Base-by-base conservation (phyloP, 1,140 invertebrate genomes). In the Paramacrobiotus metropolitanus region DNA sequence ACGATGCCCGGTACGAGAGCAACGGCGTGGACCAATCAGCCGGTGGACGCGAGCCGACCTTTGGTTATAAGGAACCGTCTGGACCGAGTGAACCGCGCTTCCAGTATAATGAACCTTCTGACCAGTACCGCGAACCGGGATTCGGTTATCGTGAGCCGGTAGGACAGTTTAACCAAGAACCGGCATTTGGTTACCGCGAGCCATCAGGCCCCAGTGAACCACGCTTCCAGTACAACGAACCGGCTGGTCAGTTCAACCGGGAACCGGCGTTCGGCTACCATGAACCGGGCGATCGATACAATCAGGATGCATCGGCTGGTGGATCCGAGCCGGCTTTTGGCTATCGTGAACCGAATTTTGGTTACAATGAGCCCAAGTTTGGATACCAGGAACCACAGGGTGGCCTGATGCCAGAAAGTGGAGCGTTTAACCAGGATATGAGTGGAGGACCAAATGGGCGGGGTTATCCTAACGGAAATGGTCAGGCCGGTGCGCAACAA, bases 331-430 rank as follows among this genome's bases (percentile, higher is more conserved):
- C 48, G 48, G 48, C 15, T 15, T 20, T 55, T 28, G 48, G 48
- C 24, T 55, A 55, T 24, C 15, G 28, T 15, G 48, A 55, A 24
- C 48, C 48, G 48, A 9, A 15, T 15, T 55, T 55, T 28, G 48
- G 48, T 24, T 55, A 55, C 24, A 55, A 55, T 9, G 48, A 55
- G 24, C 48, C 48, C 4, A 55, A 55, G 48, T 55, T 55, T 28
- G 48, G 48, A 0, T 55, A 55, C 24, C 15, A 24, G 4, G 48
- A 55, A 55, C 48, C 48, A 4, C 15, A 55, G 48, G 15, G 15
- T 28, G 48, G 48, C 15, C 4, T 24, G 15, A 4, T 9, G 48
- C 15, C 48, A 28, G 48, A 24, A 24, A 20, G 4, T 28, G 48
- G 48, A 15, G 24, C 48, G n/a, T 40, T 40, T 0, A 40, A 40